phyloP scores from a whole-genome alignment of 1,140 invertebrate genomes.

The Danaus melanippus region DNA sequence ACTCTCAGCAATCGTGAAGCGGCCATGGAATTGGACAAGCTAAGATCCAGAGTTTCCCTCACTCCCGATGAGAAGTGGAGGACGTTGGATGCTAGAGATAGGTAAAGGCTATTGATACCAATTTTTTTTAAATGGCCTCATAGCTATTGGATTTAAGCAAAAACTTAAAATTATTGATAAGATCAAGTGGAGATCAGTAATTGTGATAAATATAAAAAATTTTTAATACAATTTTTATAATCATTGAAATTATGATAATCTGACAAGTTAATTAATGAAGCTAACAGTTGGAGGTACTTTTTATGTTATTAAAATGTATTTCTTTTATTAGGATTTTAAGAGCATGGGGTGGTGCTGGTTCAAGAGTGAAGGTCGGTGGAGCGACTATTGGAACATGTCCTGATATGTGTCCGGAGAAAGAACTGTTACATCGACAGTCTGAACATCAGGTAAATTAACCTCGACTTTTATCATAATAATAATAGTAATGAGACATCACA shows the following conservation, averaged over 20 bases:
- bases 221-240: no score
- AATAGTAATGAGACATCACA: no score
- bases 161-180: no score
- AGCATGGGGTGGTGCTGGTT: conserved; percentile 58
- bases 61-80: conserved; percentile 62
- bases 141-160: no score
- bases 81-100: conserved; percentile 56
- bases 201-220: no score
- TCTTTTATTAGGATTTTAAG: conserved; percentile 43
- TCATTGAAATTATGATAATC: no score
- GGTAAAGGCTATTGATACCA: conserved; percentile 22
- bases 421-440: conserved; percentile 88
- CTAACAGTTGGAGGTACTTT: not conserved
- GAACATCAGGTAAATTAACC: conserved; percentile 77
- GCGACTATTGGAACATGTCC: conserved; percentile 87
- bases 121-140: no score
- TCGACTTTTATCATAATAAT: no score
- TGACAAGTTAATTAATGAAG: no score
- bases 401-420: conserved; percentile 99
- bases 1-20: conserved; percentile 47
- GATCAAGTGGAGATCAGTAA: no score
- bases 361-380: conserved; percentile 56
- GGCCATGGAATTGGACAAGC: conserved; percentile 47
- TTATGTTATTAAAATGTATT: conserved; percentile 15
- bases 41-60: conserved; percentile 40